phyloP scores from a whole-genome alignment of 2,888 invertebrate genomes.

The Athrips mouffetella region DNA sequence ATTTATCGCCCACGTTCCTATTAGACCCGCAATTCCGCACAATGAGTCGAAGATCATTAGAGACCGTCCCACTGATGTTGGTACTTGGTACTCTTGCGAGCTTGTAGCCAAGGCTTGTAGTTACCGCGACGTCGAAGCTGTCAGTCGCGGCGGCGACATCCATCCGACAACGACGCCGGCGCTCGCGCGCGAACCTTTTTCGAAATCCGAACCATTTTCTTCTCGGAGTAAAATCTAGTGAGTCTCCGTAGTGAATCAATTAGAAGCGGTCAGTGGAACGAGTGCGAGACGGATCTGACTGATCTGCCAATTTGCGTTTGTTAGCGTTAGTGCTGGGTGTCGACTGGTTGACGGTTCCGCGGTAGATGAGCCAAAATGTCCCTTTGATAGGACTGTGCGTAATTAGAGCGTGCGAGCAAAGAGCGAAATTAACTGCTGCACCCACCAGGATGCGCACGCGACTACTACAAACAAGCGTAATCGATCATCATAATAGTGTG shows the following conservation, averaged over 20 bases:
- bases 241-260: constrained; percentile 43
- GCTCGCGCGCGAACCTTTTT: constrained; percentile 43
- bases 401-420: constrained; percentile 49
- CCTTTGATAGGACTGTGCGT: constrained; percentile 42
- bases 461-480: constrained; percentile 29
- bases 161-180: constrained; percentile 53
- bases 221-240: constrained; percentile 38
- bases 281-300: constrained; percentile 56
- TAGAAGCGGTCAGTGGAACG: constrained; percentile 43
- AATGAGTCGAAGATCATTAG: constrained; percentile 65
- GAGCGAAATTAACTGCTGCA: constrained; percentile 39
- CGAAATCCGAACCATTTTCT: constrained; percentile 33
- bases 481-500: not conserved
- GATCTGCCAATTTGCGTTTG: constrained; percentile 54
- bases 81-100: constrained; percentile 39
- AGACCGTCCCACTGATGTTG: constrained; percentile 51
- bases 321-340: constrained; percentile 41
- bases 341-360: constrained; percentile 19
- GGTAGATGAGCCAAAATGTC: constrained; percentile 29
- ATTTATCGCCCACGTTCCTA: constrained; percentile 59
- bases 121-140: constrained; percentile 31
- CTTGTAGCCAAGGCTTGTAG: constrained; percentile 11
- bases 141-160: constrained; percentile 68
- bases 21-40: constrained; percentile 55
- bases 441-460: constrained; percentile 30